Percentiles rank a stretch among this genome's conserved stretches.
phyloP scores from a whole-genome alignment of 2,113 vertebrate genomes.

The Calyptommatus sinebrachiatus region DNA sequence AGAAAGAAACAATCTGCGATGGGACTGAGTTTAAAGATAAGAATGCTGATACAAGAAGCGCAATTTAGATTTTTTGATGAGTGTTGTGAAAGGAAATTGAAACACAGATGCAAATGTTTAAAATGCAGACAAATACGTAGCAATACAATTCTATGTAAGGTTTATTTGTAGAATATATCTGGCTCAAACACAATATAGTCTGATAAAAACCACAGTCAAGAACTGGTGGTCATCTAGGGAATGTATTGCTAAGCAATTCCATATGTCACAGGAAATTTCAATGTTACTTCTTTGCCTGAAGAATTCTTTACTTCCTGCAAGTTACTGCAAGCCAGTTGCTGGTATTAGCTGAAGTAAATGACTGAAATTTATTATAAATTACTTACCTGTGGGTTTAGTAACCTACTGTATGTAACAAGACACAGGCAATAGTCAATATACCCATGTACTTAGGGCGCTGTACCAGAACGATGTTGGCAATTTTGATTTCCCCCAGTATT shows the following conservation, averaged over 20 bases:
- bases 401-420: not conserved
- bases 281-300: not conserved
- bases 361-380: not conserved
- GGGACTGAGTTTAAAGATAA: not conserved
- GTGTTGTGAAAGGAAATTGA: constrained; percentile 1
- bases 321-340: not conserved
- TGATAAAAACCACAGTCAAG: not conserved
- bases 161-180: not conserved
- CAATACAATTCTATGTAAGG: constrained; percentile 3
- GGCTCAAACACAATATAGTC: not conserved
- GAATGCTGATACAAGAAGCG: not conserved
- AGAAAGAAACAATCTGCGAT: not conserved
- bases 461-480: too few species aligned
- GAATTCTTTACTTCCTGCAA: not conserved
- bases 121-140: not conserved
- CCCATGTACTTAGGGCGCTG: too few species aligned
- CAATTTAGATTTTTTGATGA: not conserved
- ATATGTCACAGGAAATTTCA: not conserved
- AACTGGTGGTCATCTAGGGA: not conserved
- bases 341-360: not conserved
- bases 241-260: not conserved
- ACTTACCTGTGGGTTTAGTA: not conserved
- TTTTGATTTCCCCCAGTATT: too few species aligned
- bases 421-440: too few species aligned
- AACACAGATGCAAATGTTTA: constrained; percentile 3